phyloP scores from a whole-genome alignment of 2,113 vertebrate genomes.

The Furnarius figulus region DNA sequence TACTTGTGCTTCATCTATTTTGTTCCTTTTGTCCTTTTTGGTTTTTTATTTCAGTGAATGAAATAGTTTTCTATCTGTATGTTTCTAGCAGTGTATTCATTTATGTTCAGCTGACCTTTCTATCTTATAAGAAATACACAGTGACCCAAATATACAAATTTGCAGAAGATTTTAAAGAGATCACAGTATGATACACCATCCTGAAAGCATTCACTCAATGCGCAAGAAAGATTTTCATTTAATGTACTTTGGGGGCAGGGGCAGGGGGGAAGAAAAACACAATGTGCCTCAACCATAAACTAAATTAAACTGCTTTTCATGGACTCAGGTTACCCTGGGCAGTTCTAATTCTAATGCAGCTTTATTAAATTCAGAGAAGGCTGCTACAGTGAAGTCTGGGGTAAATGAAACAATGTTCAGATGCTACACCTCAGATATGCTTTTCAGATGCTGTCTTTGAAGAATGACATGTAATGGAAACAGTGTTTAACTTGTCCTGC shows the following conservation, averaged over 20 bases:
- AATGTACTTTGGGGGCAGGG: neutral
- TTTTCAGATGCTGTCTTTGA: constrained; percentile 31
- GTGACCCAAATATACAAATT: neutral
- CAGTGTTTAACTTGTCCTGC: neutral
- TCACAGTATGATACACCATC: neutral
- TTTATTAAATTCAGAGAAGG: constrained; percentile 29
- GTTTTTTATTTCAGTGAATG: neutral
- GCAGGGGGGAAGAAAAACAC: neutral
- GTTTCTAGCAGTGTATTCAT: neutral
- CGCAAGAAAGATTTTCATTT: neutral
- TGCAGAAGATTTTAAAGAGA: neutral
- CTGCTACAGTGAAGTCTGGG: neutral
- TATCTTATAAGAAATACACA: neutral
- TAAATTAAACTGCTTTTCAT: constrained; percentile 45
- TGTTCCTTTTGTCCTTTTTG: neutral
- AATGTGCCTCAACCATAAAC: neutral
- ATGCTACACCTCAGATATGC: neutral
- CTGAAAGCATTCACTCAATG: neutral
- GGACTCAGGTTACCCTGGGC: constrained; percentile 16
- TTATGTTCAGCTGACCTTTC: neutral
- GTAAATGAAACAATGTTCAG: neutral
- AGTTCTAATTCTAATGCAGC: neutral
- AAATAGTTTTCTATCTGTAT: neutral
- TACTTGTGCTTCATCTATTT: neutral
- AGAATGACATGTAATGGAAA: constrained; percentile 32